phyloP scores from a whole-genome alignment of 2,888 invertebrate species.

The Drosophila picticornis region DNA sequence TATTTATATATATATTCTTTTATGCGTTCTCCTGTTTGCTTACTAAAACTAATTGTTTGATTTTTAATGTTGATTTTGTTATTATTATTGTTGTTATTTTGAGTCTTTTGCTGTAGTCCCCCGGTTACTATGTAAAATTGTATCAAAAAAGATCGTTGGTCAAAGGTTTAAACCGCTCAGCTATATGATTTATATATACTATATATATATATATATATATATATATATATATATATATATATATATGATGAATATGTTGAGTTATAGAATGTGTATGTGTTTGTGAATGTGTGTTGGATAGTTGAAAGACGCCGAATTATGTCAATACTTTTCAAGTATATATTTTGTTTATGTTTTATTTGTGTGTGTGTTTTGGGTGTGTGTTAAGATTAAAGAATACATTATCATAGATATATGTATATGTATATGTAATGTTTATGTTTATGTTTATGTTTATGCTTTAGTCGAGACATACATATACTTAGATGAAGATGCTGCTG shows the following conservation, averaged over 20 bases:
- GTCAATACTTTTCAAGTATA: conserved; percentile 77
- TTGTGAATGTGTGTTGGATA: conserved; percentile 24
- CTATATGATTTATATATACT: conserved; percentile 39
- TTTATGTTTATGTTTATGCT: conserved; percentile 36
- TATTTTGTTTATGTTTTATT: conserved; percentile 69
- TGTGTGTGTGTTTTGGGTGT: conserved; percentile 46
- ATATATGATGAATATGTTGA: conserved; percentile 30
- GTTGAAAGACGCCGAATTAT: conserved; percentile 65
- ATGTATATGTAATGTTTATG: conserved; percentile 27
- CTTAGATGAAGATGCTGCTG: conserved; percentile 46
- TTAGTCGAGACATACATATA: conserved; percentile 47
- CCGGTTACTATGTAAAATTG: conserved; percentile 56
- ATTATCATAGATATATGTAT: conserved; percentile 56
- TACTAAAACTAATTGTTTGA: conserved; percentile 52
- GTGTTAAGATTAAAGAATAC: conserved; percentile 70
- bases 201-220: conserved; percentile 9
- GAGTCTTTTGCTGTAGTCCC: conserved; percentile 29
- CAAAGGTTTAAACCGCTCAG: conserved; percentile 53
- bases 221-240: conserved; percentile 26
- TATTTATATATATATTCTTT: conserved; percentile 16
- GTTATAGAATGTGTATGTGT: conserved; percentile 14
- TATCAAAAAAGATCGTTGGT: conserved; percentile 65
- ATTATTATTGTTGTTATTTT: conserved; percentile 10
- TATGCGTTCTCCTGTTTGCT: conserved; percentile 41
- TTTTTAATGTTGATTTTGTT: conserved; percentile 16